Evolutionary conservation across 2,888 invertebrate species (phyloP), one percentile per base, ranked within the genome.

Genomic region (Parnassius apollo): DNA sequence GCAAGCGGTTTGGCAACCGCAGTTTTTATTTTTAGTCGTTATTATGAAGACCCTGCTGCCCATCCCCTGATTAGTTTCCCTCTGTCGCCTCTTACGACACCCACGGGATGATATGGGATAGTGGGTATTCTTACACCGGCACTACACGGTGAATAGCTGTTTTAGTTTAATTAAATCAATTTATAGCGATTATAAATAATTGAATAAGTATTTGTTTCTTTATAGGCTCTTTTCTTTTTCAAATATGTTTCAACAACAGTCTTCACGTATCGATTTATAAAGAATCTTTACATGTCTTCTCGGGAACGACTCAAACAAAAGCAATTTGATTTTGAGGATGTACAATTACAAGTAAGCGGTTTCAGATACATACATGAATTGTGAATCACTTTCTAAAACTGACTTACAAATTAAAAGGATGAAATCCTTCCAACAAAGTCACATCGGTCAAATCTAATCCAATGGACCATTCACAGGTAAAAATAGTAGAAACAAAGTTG

Each of bases 401-500:
- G 12, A 46, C n/a, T 1, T 11, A 46, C 12, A 12, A 11, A 18
- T 18, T 18, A 18, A 18, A 18, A 18, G 1, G 18, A 18, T 18
- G 18, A 18, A 18, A 18, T 18, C 18, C 18, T 18, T 18, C 18
- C 18, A 18, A 18, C 18, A 18, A 18, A 18, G 18, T 18, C 18
- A 18, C 18, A 18, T 18, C 18, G 18, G 18, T 18, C 18, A 18
- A 18, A 18, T 18, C 18, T 18, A 18, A 18, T 18, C 18, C 18
- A 18, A 18, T 18, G 18, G 18, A 18, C 18, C 18, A 51, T 11
- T 11, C 3, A 9, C 13, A 57, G 90, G 83, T 86, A 67, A 78
- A 88, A 71, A 85, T 88, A 78, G 77, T 87, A 65, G 80, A 83
- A 65, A 82, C 83, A 42, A 90, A 88, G 73, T 69, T 88, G 45